Evolutionary conservation across 2,113 vertebrate genomes (phyloP).

Genomic region (Eurystomus gularis): DNA sequence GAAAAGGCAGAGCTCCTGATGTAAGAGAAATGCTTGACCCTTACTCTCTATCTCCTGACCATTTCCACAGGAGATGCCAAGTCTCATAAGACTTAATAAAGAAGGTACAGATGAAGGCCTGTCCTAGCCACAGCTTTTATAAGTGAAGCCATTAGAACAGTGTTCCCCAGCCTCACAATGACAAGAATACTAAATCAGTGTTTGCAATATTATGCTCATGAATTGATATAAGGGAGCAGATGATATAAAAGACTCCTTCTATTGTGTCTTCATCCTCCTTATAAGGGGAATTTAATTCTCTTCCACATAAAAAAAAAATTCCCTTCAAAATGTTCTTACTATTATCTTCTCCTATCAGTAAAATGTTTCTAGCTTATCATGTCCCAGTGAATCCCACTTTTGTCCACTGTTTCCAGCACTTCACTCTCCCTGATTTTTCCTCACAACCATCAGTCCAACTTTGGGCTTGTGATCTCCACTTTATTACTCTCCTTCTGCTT

Average conservation of each 20-base stretch:
- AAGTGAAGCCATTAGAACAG: neutral
- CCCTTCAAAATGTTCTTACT: neutral
- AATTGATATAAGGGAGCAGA: neutral
- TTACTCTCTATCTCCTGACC: neutral
- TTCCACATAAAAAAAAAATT: neutral
- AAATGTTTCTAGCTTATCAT: neutral
- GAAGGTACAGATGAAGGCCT: neutral
- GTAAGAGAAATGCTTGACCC: neutral
- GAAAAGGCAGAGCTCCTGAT: neutral
- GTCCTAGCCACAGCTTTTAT: neutral
- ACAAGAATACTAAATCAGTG: neutral
- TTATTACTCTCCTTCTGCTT: neutral
- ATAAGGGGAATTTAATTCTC: neutral
- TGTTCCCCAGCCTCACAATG: neutral
- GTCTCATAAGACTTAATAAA: neutral
- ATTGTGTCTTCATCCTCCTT: neutral
- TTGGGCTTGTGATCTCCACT: rapidly evolving
- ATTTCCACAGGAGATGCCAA: neutral
- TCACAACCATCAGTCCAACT: neutral
- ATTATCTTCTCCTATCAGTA: neutral
- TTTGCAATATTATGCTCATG: neutral
- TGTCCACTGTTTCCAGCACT: neutral
- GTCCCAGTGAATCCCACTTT: neutral
- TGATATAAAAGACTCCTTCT: neutral
- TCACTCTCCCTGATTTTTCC: neutral